Percentiles rank a stretch among this genome's conserved stretches.
These are phyloP conservation scores for Falco columbarius DNA, from an alignment of 2,797 vertebrate species.

Conservation along the genomic window DNA sequence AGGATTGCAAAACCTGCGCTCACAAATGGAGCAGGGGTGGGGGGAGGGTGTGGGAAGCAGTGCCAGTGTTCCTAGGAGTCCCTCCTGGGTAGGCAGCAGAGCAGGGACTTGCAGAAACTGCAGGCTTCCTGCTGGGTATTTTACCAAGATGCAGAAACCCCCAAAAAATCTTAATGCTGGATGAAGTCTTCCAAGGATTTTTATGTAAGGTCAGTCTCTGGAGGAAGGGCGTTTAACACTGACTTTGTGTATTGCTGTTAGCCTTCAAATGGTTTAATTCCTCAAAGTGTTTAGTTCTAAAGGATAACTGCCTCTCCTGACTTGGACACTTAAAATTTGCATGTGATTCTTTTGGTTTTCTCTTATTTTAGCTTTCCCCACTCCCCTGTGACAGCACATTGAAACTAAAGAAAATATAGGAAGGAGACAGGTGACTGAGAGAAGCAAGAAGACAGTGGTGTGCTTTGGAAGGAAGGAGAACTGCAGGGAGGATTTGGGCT, in stretches of 20 bases:
- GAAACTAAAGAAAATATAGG: background rate
- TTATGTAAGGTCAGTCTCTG: background rate
- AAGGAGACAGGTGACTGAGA: background rate
- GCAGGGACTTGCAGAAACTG: background rate
- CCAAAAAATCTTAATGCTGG: background rate
- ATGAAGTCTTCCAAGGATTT: background rate
- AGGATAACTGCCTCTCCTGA: background rate
- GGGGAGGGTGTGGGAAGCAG: background rate
- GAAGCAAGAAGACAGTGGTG: background rate
- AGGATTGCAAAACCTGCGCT: conserved; percentile 60
- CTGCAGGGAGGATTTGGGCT: background rate
- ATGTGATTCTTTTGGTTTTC: background rate
- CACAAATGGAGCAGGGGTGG: background rate
- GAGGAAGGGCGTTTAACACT: background rate
- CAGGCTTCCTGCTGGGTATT: background rate
- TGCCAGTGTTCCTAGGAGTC: conserved; percentile 5
- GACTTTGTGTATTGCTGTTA: background rate
- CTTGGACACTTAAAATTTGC: background rate
- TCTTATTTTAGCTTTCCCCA: background rate
- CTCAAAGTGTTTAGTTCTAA: background rate
- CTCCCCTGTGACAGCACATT: background rate
- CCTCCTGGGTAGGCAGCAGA: background rate
- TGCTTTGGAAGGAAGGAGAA: background rate
- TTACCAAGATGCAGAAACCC: rapidly evolving
- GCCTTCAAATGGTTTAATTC: background rate